Base-by-base conservation (phyloP, 2,797 vertebrate species). In the Holocentrus rufus region DNA sequence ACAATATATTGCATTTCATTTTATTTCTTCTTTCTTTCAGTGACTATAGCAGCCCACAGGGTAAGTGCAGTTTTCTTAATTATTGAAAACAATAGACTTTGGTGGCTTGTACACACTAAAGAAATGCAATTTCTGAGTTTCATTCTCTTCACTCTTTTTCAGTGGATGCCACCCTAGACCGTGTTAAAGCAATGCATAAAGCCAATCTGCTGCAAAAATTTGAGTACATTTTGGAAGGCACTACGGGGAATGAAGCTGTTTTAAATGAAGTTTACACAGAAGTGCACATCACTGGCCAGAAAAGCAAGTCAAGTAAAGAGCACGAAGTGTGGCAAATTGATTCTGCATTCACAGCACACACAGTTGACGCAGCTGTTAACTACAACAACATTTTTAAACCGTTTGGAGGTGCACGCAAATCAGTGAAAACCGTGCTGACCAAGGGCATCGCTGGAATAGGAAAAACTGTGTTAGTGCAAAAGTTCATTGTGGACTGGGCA, bases 401-500 rank as follows among this genome's bases (percentile, higher is more conserved):
- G n/a, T 49, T 49, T n/a, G 7, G 2, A 20, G 47, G 8, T n/a
- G 10, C 1, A 49, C 2, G 47, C 17, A 49, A 31, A 57, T 1
- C 17, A 56, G 46, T 67, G 31, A 47, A 20, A 67, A 56, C 39
- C 1, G 53, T 67, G 23, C 53, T 67, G 46, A 67, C 65, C 18
- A 56, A 44, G 11, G 65, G 53, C 36, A 15, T 14, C 6, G 47
- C 47, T 44, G 42, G 42, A 44, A 44, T 44, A 2, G 42, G 42
- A 44, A 44, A 44, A 44, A 44, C 42, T 44, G 47, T 49, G 18
- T 20, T 49, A 20, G 39, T 50, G 17, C 39, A 67, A 22, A 56
- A 57, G 42, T 67, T 57, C 23, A 56, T 44, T 7, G 5, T 53
- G 42, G 36, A 57, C 10, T 57, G 65, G 65, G 65, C 65, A 47